Conservation (phyloP, 2,113 vertebrate species). For the Rostratula benghalensis region DNA sequence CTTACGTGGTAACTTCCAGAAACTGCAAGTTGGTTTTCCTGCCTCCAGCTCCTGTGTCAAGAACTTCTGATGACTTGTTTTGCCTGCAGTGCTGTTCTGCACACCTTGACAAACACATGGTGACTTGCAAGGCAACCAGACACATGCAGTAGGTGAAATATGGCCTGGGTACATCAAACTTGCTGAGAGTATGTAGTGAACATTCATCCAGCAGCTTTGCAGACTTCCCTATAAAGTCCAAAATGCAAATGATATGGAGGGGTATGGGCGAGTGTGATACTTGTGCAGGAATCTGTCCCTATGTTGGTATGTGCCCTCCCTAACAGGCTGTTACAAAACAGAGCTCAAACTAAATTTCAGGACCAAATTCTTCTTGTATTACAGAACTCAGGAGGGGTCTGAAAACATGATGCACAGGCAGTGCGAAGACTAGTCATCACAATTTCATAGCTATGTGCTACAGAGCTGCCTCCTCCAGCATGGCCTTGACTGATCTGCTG, state of each 20-base stretch:
- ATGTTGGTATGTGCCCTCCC: not conserved
- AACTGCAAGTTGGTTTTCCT: fast-evolving
- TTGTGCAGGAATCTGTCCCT: not conserved
- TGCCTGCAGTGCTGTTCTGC: not conserved
- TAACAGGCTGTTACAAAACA: not conserved
- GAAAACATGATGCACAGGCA: not conserved
- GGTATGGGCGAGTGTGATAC: not conserved
- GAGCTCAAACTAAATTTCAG: not conserved
- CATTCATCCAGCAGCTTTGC: not conserved
- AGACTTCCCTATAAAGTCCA: not conserved
- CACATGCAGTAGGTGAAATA: not conserved
- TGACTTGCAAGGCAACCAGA: fast-evolving
- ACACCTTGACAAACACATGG: not conserved
- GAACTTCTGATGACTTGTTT: not conserved
- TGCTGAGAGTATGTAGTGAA: fast-evolving
- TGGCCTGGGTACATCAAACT: not conserved
- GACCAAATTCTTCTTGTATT: not conserved
- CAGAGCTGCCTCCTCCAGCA: not conserved
- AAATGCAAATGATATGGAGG: not conserved
- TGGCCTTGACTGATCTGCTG: not conserved
- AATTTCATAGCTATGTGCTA: not conserved
- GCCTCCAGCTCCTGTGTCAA: not conserved
- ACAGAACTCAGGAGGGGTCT: not conserved
- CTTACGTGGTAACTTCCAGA: not conserved
- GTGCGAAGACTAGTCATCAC: not conserved